These are phyloP conservation scores for Gambelia wislizenii DNA, from an alignment of 2,797 vertebrate species.

Conservation along the genomic window DNA sequence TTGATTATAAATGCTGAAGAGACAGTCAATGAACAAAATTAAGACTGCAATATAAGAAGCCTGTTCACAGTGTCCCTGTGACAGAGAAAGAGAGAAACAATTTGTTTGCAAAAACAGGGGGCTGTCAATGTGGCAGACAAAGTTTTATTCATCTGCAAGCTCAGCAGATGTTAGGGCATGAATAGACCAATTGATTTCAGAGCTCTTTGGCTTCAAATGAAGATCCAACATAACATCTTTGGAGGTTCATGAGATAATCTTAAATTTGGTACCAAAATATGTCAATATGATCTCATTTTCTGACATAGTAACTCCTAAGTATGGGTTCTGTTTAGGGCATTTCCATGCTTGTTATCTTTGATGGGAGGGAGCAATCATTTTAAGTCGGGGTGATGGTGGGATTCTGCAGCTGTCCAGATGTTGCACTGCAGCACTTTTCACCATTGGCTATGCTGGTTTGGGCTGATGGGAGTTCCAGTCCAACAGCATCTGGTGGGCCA, in stretches of 20 bases:
- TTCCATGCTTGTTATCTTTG: constrained; percentile 12
- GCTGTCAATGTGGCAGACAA: constrained; percentile 54
- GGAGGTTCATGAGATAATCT: constrained; percentile 54
- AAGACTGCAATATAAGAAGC: background rate
- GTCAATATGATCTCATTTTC: constrained; percentile 58
- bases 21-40: background rate
- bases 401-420: too few relatives aligned
- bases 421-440: too few relatives aligned
- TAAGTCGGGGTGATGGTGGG: too few relatives aligned
- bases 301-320: constrained; percentile 44
- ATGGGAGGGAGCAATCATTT: too few relatives aligned
- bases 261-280: constrained; percentile 59
- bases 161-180: constrained; percentile 65
- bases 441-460: too few relatives aligned
- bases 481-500: too few relatives aligned
- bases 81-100: constrained; percentile 72
- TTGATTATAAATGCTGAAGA: background rate
- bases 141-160: constrained; percentile 66
- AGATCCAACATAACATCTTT: constrained; percentile 61
- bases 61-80: background rate
- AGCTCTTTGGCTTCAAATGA: constrained; percentile 55
- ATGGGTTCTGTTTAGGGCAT: constrained; percentile 45
- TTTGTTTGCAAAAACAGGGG: constrained; percentile 71
- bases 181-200: constrained; percentile 59
- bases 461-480: too few relatives aligned